phyloP scores from a whole-genome alignment of 2,888 invertebrate genomes.

The Strigamia maritima region DNA sequence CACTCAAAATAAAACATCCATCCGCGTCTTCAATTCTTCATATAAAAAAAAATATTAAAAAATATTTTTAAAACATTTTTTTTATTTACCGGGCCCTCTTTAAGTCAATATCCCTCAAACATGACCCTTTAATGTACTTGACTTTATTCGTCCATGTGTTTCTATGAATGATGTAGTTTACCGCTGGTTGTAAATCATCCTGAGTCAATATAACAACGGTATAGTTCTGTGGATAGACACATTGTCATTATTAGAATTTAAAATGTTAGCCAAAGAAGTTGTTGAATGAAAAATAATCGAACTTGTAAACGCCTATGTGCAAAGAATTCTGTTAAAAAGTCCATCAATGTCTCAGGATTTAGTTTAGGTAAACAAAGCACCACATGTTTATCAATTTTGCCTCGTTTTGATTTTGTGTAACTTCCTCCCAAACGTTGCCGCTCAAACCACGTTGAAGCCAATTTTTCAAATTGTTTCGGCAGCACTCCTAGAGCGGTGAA shows the following conservation, averaged over 20 bases:
- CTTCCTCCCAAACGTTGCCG: conserved; percentile 55
- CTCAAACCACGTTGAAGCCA: conserved; percentile 56
- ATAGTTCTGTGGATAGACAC: conserved; percentile 48
- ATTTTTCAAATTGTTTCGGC: conserved; percentile 56
- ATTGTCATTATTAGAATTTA: not conserved
- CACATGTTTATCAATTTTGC: conserved; percentile 55
- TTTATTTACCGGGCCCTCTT: conserved; percentile 52
- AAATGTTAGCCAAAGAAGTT: no score
- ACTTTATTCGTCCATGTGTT: conserved; percentile 56
- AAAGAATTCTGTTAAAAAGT: conserved; percentile 58
- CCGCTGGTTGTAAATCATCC: conserved; percentile 54
- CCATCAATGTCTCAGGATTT: conserved; percentile 54
- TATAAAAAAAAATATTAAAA: not conserved
- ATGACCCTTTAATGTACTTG: conserved; percentile 55
- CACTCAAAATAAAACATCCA: conserved; percentile 25
- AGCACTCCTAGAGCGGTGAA: conserved; percentile 54
- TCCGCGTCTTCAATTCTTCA: conserved; percentile 18
- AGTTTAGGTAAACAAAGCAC: conserved; percentile 53
- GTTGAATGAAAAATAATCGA: no score
- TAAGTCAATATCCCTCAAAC: conserved; percentile 55
- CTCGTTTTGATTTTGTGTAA: conserved; percentile 53
- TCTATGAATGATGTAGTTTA: conserved; percentile 55
- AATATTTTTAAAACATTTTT: not conserved
- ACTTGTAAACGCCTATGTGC: conserved; percentile 55
- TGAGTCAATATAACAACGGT: conserved; percentile 56